Percentiles rank a stretch among this genome's conserved stretches.
Conservation (phyloP, 2,113 vertebrate species). For the Typhlomys cinereus region DNA sequence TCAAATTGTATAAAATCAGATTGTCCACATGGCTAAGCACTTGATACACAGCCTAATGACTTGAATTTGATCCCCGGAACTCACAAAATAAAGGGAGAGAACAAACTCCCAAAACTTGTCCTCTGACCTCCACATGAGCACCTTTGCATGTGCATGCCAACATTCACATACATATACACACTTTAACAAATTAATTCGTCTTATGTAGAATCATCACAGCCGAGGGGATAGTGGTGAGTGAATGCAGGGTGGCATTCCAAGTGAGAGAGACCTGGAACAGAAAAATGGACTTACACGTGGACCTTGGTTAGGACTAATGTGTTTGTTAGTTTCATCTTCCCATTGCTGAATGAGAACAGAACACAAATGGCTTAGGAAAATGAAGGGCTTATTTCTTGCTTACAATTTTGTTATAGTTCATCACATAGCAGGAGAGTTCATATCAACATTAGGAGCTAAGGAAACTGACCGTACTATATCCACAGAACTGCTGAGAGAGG, state of each 20-base stretch:
- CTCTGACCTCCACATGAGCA: background rate
- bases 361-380: too few relatives aligned
- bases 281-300: background rate
- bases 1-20: background rate
- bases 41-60: background rate
- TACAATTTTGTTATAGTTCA: too few relatives aligned
- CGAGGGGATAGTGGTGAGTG: background rate
- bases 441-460: too few relatives aligned
- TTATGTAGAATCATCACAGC: background rate
- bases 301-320: background rate
- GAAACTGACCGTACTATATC: too few relatives aligned
- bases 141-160: too few relatives aligned
- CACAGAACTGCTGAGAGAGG: too few relatives aligned
- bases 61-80: background rate
- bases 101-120: background rate
- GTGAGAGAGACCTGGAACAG: background rate
- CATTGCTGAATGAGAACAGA: too few relatives aligned
- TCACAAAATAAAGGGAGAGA: background rate
- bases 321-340: too few relatives aligned
- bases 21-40: background rate
- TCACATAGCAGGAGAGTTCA: too few relatives aligned
- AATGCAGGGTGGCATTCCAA: background rate
- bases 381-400: too few relatives aligned
- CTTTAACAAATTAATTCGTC: too few relatives aligned
- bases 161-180: too few relatives aligned